Evolutionary conservation across 2,797 vertebrate species (phyloP).

Genomic region (Zalophus californianus): DNA sequence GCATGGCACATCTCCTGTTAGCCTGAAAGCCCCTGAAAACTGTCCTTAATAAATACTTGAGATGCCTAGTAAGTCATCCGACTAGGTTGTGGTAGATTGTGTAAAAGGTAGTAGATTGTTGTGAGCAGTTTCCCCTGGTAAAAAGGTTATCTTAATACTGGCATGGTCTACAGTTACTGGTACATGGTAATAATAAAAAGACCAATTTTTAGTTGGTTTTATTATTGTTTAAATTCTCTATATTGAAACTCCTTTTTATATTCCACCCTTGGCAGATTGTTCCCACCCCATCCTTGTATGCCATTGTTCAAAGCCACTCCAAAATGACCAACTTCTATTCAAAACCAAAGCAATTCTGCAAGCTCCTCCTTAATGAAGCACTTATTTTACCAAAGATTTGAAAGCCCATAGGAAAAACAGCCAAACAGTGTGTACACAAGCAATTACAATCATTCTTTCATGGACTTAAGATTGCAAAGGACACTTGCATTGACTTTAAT

Average conservation of each 20-base stretch:
- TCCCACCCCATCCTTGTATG: background rate
- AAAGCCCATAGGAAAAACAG: background rate
- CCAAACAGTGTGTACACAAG: background rate
- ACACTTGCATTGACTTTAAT: background rate
- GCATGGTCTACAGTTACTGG: background rate
- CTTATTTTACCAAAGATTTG: background rate
- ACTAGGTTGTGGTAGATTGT: background rate
- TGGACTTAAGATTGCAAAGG: background rate
- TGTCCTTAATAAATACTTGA: background rate
- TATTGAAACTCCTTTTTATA: background rate
- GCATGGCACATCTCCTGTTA: background rate
- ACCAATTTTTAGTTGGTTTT: background rate
- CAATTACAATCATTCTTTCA: background rate
- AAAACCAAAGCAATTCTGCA: constrained; percentile 12
- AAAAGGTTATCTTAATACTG: constrained; percentile 10
- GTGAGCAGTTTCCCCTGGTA: background rate
- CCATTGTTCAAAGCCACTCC: background rate
- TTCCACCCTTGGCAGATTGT: background rate
- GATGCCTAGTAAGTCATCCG: background rate
- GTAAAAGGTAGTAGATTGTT: background rate
- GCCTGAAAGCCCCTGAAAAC: constrained; percentile 33
- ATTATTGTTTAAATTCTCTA: background rate
- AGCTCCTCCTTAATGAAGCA: background rate
- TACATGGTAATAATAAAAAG: background rate
- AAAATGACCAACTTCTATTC: background rate